Conservation (phyloP, 2,797 vertebrate species). For the Prunella strophiata region DNA sequence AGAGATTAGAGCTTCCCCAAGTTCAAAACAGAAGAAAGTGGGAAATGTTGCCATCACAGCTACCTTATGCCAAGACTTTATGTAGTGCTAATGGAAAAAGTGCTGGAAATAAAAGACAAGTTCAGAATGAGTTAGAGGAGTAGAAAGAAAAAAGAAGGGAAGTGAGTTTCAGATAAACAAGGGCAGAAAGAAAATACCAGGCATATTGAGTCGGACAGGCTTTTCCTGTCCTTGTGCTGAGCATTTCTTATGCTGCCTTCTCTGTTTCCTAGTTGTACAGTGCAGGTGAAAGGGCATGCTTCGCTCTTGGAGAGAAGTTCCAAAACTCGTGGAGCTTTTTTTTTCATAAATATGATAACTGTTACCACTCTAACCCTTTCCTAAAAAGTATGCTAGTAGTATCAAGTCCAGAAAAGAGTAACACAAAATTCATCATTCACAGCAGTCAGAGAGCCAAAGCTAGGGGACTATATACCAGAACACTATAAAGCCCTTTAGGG, state of each 20-base stretch:
- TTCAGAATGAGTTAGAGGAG: background rate
- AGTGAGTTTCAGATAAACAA: slow-evolving; percentile 53
- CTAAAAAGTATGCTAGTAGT: background rate
- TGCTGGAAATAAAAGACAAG: background rate
- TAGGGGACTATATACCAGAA: background rate
- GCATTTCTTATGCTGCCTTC: background rate
- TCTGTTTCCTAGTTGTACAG: background rate
- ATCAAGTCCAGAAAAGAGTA: background rate
- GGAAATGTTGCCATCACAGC: slow-evolving; percentile 2
- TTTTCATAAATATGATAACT: background rate
- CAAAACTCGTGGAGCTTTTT: background rate
- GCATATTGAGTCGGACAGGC: background rate
- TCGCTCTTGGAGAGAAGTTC: background rate
- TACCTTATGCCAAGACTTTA: slow-evolving; percentile 1
- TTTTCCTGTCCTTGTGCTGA: slow-evolving; percentile 52
- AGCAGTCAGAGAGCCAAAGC: background rate
- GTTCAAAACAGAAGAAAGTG: slow-evolving; percentile 13
- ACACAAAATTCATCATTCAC: background rate
- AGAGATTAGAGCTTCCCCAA: background rate
- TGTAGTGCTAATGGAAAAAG: background rate
- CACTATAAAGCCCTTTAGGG: background rate
- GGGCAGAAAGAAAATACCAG: background rate
- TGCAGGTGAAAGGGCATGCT: slow-evolving; percentile 32
- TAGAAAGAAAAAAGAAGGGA: slow-evolving; percentile 14
- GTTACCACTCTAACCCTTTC: background rate